Evolutionary conservation across 2,113 vertebrate species (phyloP), one percentile per base, ranked within the genome.

Genomic region (Sprattus sprattus): DNA sequence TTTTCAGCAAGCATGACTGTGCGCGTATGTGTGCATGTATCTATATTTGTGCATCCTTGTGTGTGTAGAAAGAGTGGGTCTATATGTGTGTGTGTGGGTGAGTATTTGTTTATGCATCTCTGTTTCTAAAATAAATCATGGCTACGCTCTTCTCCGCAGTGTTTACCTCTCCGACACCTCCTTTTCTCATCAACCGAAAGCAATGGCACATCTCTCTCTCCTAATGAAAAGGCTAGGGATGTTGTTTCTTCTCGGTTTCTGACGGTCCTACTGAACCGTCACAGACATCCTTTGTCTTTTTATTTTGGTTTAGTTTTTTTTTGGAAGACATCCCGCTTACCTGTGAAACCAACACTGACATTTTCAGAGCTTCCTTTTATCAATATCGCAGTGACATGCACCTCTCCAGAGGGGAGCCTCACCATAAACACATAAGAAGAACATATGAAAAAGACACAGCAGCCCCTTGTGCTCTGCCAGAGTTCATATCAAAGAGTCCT

Each of bases 401-500:
- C 39, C 85, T 57, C 54, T 82, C 64, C 71, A 16, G 25, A 78
- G 46, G 13, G 15, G 0, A 0, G 39, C 83, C 32, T 88, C 47
- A 2, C 86, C 86, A 57, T 82, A 85, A 89, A 90, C 57, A 90
- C 81, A 86, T 32, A 82, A 83, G 86, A 82, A 39, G 82, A 45
- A 84, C 83, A 67, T 46, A 82, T 75, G 49, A 67, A 45, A 67
- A 28, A 81, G 45, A 45, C 64, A 83, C 71, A 46, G 50, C 47
- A 16, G 64, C 78, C 52, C 15, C 64, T 86, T 67, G 85, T 25
- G 85, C 44, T 52, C 64, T 82, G 81, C 83, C 28, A 83, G 81
- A 84, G 78, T 85, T 84, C 78, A 80, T 87, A 87, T 89, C 88
- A 86, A 85, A 87, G 83, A 82, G 84, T 46, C 82, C 44, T 39